Conservation (phyloP, 2,888 invertebrate genomes). For the Spisula subtruncata region DNA sequence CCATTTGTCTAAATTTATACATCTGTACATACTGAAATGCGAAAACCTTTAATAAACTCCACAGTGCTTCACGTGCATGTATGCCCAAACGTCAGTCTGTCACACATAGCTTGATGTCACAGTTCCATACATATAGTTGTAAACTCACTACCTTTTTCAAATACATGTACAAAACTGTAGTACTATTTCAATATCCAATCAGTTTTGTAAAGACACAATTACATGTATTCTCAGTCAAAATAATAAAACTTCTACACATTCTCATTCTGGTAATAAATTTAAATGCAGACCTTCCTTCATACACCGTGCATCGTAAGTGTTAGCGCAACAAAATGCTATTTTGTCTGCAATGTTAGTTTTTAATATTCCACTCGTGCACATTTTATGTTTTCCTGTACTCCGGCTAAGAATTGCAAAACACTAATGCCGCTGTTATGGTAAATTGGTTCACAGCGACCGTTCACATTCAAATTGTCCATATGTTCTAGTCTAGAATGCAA, state of each 20-base stretch:
- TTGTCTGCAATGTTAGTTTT: constrained; percentile 16
- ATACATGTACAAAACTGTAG: no score
- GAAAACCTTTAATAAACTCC: no score
- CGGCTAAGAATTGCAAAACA: constrained; percentile 25
- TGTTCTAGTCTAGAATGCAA: not conserved
- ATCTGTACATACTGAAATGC: no score
- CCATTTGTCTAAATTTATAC: no score
- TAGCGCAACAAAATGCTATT: not conserved
- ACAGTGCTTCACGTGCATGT: no score
- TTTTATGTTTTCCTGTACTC: not conserved
- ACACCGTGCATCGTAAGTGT: not conserved
- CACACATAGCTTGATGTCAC: no score
- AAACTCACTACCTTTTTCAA: not conserved
- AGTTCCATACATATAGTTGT: not conserved
- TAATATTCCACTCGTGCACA: constrained; percentile 8
- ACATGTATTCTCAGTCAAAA: not conserved
- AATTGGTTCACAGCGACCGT: not conserved
- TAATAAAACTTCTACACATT: not conserved
- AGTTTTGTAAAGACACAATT: not conserved
- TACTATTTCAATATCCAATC: not conserved
- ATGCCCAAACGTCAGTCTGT: no score
- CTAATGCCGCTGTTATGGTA: constrained; percentile 2
- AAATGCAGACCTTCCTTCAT: not conserved
- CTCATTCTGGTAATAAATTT: not conserved
- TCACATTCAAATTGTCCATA: not conserved